Conservation (phyloP, 2,797 vertebrate genomes). For the Sebastes cheni region DNA sequence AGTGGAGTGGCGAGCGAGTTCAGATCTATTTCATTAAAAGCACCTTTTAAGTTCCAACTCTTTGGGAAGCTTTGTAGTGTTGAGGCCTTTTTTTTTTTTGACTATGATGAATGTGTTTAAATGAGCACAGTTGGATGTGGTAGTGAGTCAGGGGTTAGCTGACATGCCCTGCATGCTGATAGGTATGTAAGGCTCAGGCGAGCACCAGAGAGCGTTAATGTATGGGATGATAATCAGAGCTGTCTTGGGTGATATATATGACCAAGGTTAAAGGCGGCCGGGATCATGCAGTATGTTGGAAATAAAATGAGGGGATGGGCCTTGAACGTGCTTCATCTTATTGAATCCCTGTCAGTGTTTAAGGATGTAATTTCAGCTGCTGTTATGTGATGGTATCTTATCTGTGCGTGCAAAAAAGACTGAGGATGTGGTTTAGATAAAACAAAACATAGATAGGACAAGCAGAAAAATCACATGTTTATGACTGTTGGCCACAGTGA, state of each 20-base stretch:
- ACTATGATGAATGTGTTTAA: constrained; percentile 39
- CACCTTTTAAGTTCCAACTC: constrained; percentile 49
- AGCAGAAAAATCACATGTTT: background rate
- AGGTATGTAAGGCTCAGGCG: background rate
- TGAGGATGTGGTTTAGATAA: background rate
- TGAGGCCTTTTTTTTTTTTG: background rate
- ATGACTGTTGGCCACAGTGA: background rate
- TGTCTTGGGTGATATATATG: constrained; percentile 25
- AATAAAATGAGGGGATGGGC: constrained; percentile 16
- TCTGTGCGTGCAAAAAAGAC: background rate
- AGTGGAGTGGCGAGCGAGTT: background rate
- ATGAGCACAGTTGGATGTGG: constrained; percentile 46
- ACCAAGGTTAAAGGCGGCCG: constrained; percentile 36
- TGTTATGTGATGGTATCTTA: background rate
- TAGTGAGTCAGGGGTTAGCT: constrained; percentile 33
- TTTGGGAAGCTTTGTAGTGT: background rate
- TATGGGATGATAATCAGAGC: constrained; percentile 41
- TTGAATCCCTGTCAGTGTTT: constrained; percentile 21
- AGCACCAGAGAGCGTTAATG: constrained; percentile 24
- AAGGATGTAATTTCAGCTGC: constrained; percentile 19
- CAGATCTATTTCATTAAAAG: constrained; percentile 32
- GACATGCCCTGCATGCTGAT: constrained; percentile 57
- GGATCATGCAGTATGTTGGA: constrained; percentile 7
- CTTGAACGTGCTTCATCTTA: constrained; percentile 22
- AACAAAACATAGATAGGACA: background rate